Percentiles rank a stretch among this genome's conserved stretches.
These are phyloP conservation scores for Lepidocyrtinus sp. DNA, from an alignment of 2,888 invertebrate genomes.

Conservation along the genomic window DNA sequence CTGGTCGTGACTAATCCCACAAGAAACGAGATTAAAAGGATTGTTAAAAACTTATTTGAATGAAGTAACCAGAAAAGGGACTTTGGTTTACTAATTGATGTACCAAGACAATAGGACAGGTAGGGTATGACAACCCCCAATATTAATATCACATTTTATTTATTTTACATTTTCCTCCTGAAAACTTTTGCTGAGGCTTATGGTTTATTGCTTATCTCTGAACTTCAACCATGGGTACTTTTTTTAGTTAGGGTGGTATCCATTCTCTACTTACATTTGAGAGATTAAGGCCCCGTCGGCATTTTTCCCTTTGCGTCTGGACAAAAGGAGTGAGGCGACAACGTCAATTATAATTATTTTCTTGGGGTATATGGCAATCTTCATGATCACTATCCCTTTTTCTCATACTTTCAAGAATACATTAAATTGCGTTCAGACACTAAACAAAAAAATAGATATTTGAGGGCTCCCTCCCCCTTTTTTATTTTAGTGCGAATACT, in stretches of 20 bases:
- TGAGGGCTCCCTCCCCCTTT: neutral
- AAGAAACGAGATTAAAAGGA: conserved; percentile 36
- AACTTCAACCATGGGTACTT: conserved; percentile 23
- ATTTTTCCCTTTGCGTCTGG: conserved; percentile 42
- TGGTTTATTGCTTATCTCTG: neutral
- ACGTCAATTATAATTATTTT: conserved; percentile 46
- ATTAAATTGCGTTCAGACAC: neutral
- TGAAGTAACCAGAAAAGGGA: conserved; percentile 22
- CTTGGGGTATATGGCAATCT: neutral
- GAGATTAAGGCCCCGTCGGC: conserved; percentile 37
- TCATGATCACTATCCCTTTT: neutral
- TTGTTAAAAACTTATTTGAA: conserved; percentile 10
- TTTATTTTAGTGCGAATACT: neutral
- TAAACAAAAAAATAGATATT: neutral
- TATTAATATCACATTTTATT: neutral
- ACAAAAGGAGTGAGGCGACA: conserved; percentile 54
- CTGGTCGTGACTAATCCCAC: conserved; percentile 48
- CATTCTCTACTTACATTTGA: conserved; percentile 13
- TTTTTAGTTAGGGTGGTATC: neutral
- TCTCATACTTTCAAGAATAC: neutral
- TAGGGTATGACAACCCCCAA: neutral
- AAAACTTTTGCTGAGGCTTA: no score
- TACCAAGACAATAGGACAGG: conserved; percentile 19
- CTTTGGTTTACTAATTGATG: conserved; percentile 40
- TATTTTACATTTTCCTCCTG: conserved; percentile 11